phyloP scores from a whole-genome alignment of 1,140 invertebrate genomes.

The Tetraneura akinire region DNA sequence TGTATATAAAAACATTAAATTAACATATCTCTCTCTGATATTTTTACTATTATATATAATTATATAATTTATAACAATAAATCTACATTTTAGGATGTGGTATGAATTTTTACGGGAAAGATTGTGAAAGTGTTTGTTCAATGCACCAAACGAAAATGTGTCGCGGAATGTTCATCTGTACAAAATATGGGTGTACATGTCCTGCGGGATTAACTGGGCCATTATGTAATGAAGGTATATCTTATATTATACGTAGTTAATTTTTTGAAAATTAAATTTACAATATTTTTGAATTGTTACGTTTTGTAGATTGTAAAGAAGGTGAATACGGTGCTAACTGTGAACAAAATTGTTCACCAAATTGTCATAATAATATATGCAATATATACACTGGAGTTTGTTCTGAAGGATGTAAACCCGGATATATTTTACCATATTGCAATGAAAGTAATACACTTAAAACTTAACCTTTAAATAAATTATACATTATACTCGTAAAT shows the following conservation, averaged over 20 bases:
- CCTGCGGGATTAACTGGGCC: not conserved
- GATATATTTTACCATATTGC: not conserved
- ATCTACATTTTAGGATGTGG: conserved; percentile 8
- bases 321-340: not conserved
- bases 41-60: too few relatives aligned
- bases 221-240: not conserved
- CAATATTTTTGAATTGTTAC: too few relatives aligned
- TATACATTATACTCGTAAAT: too few relatives aligned
- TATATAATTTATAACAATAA: too few relatives aligned
- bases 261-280: too few relatives aligned
- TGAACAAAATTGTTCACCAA: not conserved
- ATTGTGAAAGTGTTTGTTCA: not conserved
- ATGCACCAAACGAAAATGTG: not conserved
- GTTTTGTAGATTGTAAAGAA: not conserved
- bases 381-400: not conserved
- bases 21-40: too few relatives aligned
- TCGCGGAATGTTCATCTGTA: not conserved
- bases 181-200: conserved; percentile 10
- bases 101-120: not conserved
- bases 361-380: not conserved
- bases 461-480: too few relatives aligned
- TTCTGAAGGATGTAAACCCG: not conserved
- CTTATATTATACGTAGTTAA: too few relatives aligned
- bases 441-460: conserved; percentile 2
- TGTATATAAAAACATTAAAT: too few relatives aligned